Evolutionary conservation across 2,888 invertebrate species (phyloP), one percentile per base, ranked within the genome.

Genomic region (Brachypterus glaber): DNA sequence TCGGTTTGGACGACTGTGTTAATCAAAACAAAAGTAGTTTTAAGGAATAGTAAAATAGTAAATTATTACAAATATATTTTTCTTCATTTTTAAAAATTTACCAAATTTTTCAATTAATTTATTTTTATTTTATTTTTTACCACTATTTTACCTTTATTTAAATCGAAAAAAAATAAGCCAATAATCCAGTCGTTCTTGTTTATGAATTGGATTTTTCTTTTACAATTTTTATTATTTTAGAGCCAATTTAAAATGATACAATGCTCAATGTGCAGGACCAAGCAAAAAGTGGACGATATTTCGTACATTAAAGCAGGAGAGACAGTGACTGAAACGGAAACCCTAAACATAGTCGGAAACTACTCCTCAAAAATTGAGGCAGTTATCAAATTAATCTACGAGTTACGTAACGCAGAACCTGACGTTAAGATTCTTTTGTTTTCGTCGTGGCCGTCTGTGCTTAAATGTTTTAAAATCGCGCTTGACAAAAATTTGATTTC

Each of bases 391-490:
- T 63, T 73, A 43, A 57, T 83, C 17, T 44, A 78, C 1, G 58
- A 70, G 30, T 69, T 86, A 15, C 66, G 65, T 41, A 49, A 54
- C 2, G 57, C 66, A 5, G 73, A 80, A 46, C 63, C 69, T 1
- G 53, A 61, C 7, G 76, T 78, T 2, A 86, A 86, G 66, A 66
- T 78, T 18, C 60, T 86, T n/a, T 70, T 86, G 15, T 86, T 86
- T 60, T 83, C 84, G 1, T 70, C 74, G 26, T 74, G 70, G 72
- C 27, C 54, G 1, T 49, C 57, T 1, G 67, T 76, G n/a, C 59
- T 80, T 16, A 66, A 62, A 43, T 62, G 76, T 30, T 55, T 79
- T 8, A 65, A 62, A 12, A 59, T 62, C 35, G 77, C 76, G n/a
- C 60, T 79, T 17, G 48, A 53, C 3, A 60, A 67, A 35, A 80